A percentile compares a stretch with the other conserved stretches of the same genome.
Evolutionary conservation across 2,888 invertebrate genomes (phyloP).

Genomic region (Tuberolachnus salignus): DNA sequence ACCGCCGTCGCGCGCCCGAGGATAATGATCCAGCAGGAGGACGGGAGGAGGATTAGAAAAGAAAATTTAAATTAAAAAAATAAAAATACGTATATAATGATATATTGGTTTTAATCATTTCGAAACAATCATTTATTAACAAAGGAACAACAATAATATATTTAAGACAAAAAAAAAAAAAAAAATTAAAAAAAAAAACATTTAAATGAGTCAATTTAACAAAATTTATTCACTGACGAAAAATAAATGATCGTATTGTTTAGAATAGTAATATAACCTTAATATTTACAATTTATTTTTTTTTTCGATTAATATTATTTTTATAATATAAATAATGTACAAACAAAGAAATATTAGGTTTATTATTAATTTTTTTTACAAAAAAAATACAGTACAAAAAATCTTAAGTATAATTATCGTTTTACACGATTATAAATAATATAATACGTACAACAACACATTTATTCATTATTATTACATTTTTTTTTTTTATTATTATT

Average conservation of each 20-base stretch:
- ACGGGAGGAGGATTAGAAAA: neutral
- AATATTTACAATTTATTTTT: slow-evolving; percentile 40
- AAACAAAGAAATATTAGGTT: slow-evolving; percentile 37
- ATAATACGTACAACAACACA: slow-evolving; percentile 25
- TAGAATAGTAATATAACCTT: slow-evolving; percentile 49
- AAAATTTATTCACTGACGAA: slow-evolving; percentile 52
- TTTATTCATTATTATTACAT: slow-evolving; percentile 5
- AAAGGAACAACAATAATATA: slow-evolving; percentile 57
- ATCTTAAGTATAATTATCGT: slow-evolving; percentile 55
- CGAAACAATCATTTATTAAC: slow-evolving; percentile 56
- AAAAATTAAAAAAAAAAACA: too few relatives aligned
- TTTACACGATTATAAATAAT: slow-evolving; percentile 30
- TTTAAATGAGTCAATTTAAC: slow-evolving; percentile 55
- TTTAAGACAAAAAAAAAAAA: slow-evolving; percentile 35
- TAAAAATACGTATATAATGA: neutral
- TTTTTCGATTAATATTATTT: slow-evolving; percentile 15
- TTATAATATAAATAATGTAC: slow-evolving; percentile 28
- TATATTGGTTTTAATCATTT: slow-evolving; percentile 31
- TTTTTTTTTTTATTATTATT: too few relatives aligned
- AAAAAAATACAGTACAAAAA: slow-evolving; percentile 56
- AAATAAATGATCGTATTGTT: slow-evolving; percentile 55
- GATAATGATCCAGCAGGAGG: neutral
- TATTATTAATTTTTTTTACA: slow-evolving; percentile 33
- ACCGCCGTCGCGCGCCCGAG: too few relatives aligned
- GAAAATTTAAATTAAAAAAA: too few relatives aligned